A percentile compares a stretch with the other conserved stretches of the same genome.
phyloP scores from a whole-genome alignment of 1,140 invertebrate genomes.

The Eufriesea mexicana region DNA sequence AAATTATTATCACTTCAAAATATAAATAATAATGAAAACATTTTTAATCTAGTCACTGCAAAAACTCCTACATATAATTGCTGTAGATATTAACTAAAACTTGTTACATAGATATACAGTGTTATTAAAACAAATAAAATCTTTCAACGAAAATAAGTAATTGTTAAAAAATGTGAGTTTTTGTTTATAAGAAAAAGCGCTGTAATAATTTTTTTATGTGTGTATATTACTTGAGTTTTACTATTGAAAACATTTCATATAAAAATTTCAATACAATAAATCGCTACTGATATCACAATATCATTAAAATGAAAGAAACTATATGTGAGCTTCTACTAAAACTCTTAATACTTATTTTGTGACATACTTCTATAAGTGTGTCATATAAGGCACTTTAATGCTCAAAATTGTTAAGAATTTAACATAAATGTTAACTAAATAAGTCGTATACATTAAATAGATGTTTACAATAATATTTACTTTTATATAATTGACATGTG shows the following conservation, averaged over 20 bases:
- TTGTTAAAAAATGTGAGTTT: conserved; percentile 47
- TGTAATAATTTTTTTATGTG: conserved; percentile 11
- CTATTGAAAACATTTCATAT: conserved; percentile 12
- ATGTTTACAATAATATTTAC: conserved; percentile 22
- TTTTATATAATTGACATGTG: conserved; percentile 20
- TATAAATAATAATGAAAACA: conserved; percentile 35
- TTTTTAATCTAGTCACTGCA: conserved; percentile 65
- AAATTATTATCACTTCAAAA: conserved; percentile 29
- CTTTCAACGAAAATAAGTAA: conserved; percentile 47
- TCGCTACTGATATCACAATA: conserved; percentile 29
- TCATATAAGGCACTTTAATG: conserved; percentile 29
- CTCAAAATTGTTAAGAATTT: conserved; percentile 45
- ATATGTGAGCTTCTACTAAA: conserved; percentile 35
- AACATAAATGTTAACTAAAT: conserved; percentile 44
- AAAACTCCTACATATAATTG: conserved; percentile 55
- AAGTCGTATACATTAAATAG: conserved; percentile 22
- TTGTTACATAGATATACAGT: conserved; percentile 64
- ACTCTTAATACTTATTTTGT: conserved; percentile 42
- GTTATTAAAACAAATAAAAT: conserved; percentile 52
- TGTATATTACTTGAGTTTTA: conserved; percentile 14
- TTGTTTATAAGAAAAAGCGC: conserved; percentile 22
- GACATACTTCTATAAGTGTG: conserved; percentile 4
- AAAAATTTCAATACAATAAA: conserved; percentile 21
- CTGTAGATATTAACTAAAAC: conserved; percentile 64
- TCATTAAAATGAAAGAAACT: conserved; percentile 36